A percentile compares a stretch with the other conserved stretches of the same genome.
Evolutionary conservation across 2,797 vertebrate species (phyloP).

Genomic region (Chiroxiphia lanceolata): DNA sequence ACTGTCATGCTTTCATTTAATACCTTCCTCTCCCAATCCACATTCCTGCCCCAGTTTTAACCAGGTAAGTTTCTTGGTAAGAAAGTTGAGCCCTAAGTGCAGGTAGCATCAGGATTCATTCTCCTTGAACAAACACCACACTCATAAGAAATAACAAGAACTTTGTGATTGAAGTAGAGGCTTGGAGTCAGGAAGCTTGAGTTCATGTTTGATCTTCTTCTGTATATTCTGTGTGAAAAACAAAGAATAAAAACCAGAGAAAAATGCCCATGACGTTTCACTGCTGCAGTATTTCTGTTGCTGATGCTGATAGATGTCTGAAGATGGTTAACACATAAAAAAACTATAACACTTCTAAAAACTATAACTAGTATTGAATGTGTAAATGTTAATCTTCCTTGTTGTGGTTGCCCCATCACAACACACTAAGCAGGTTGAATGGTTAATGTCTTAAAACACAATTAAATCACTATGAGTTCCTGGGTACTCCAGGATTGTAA

Average conservation of each 20-base stretch:
- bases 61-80: neutral
- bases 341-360: neutral
- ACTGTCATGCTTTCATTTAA: neutral
- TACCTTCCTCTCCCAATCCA: neutral
- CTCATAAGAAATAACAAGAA: neutral
- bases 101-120: neutral
- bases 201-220: neutral
- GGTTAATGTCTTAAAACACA: neutral
- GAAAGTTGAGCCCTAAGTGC: neutral
- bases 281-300: neutral
- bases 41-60: conserved; percentile 3
- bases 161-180: neutral
- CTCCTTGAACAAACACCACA: neutral
- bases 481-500: neutral
- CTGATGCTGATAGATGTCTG: neutral
- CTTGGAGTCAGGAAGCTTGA: neutral
- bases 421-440: neutral
- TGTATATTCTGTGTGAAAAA: neutral
- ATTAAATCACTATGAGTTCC: neutral
- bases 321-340: neutral
- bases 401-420: neutral
- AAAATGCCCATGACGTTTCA: neutral
- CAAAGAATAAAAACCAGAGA: neutral
- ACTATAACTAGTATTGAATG: neutral
- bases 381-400: neutral